Conservation (phyloP, 2,797 vertebrate species). For the Sarcophilus harrisii region DNA sequence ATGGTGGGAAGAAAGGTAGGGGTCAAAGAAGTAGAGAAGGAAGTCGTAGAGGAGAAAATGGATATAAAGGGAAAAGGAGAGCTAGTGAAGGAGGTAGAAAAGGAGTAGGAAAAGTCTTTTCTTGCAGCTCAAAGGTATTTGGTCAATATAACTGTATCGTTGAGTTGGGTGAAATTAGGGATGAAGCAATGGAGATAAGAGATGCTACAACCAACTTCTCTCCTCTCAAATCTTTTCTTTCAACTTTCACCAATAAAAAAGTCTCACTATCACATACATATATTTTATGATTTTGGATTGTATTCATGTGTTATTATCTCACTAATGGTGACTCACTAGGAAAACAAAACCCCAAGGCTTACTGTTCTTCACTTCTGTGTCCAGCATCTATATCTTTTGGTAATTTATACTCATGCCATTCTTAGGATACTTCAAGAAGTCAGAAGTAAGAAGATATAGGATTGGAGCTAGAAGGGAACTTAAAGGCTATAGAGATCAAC, state of each 20-base stretch:
- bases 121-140: background rate
- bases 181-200: background rate
- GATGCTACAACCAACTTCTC: background rate
- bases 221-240: background rate
- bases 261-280: background rate
- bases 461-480: background rate
- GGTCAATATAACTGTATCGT: background rate
- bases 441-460: background rate
- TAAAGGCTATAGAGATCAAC: background rate
- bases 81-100: slow-evolving; percentile 45
- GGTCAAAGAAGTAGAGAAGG: background rate
- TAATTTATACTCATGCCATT: background rate
- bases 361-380: background rate
- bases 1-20: background rate
- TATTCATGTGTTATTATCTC: background rate
- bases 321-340: background rate
- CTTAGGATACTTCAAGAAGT: background rate
- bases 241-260: background rate
- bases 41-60: background rate
- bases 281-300: background rate
- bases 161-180: background rate
- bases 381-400: background rate
- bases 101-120: slow-evolving; percentile 64
- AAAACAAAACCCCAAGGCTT: background rate
- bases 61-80: background rate